Evolutionary conservation across 2,888 invertebrate species (phyloP).

Genomic region (Cacoxenus indagator): DNA sequence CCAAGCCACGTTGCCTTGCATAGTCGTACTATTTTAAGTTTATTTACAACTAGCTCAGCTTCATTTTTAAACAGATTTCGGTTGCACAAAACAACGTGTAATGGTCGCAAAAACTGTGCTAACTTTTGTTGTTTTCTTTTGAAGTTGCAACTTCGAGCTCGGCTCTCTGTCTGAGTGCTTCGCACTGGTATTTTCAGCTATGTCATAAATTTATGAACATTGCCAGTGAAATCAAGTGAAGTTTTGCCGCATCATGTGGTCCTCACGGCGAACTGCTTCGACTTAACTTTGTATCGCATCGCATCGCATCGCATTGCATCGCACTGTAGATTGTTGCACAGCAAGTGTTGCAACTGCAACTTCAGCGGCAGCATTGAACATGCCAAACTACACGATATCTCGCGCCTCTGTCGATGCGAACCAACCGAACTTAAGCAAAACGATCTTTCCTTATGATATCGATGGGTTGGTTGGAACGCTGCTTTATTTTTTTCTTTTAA

Average conservation of each 20-base stretch:
- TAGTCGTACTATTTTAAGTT: too few species aligned
- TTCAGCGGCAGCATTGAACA: neutral
- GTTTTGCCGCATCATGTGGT: constrained; percentile 25
- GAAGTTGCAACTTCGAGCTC: too few species aligned
- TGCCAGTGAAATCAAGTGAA: constrained; percentile 36
- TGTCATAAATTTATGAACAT: constrained; percentile 63
- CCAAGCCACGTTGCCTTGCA: too few species aligned
- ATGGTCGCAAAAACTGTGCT: too few species aligned
- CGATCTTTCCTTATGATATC: neutral
- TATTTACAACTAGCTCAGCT: too few species aligned
- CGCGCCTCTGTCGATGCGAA: neutral
- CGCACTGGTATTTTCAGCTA: constrained; percentile 50
- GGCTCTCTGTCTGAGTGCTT: too few species aligned
- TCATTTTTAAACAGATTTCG: too few species aligned
- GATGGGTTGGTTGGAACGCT: too few species aligned
- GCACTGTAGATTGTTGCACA: neutral
- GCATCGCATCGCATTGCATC: neutral
- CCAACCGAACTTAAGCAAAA: neutral
- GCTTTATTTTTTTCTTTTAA: too few species aligned
- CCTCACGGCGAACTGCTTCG: neutral
- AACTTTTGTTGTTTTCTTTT: too few species aligned
- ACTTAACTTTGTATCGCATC: neutral
- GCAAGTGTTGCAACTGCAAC: constrained; percentile 3
- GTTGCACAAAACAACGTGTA: too few species aligned
- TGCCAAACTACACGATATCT: constrained; percentile 5